Conservation (phyloP, 2,797 vertebrate genomes). For the Hipposideros larvatus region DNA sequence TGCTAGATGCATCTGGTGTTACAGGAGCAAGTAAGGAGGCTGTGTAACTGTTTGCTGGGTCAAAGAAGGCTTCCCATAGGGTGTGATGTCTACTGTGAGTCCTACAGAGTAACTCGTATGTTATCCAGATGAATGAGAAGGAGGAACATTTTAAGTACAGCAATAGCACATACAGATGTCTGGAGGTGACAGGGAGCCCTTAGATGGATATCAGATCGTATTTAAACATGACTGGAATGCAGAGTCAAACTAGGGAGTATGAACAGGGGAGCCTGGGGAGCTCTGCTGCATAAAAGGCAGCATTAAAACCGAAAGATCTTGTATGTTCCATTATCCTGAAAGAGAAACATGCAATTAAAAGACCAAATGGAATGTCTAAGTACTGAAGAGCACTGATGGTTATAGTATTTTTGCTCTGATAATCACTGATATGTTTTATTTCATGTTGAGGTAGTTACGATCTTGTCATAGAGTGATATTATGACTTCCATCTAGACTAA, state of each 20-base stretch:
- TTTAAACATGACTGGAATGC: slow-evolving; percentile 4
- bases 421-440: background rate
- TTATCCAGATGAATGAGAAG: background rate
- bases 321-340: background rate
- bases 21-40: background rate
- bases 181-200: background rate
- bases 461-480: background rate
- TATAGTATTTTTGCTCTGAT: background rate
- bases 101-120: background rate
- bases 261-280: too few species aligned
- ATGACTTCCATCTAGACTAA: background rate
- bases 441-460: background rate
- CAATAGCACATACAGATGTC: background rate
- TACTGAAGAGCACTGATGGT: background rate
- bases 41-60: background rate
- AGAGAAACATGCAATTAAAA: slow-evolving; percentile 15
- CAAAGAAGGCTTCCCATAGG: background rate
- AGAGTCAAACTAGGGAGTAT: background rate
- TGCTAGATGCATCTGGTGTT: background rate
- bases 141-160: background rate
- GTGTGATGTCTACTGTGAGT: background rate
- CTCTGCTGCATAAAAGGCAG: background rate
- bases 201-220: background rate
- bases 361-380: background rate
- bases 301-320: background rate